Evolutionary conservation across 2,113 vertebrate genomes (phyloP).

Genomic region (Lucifuga dentata): DNA sequence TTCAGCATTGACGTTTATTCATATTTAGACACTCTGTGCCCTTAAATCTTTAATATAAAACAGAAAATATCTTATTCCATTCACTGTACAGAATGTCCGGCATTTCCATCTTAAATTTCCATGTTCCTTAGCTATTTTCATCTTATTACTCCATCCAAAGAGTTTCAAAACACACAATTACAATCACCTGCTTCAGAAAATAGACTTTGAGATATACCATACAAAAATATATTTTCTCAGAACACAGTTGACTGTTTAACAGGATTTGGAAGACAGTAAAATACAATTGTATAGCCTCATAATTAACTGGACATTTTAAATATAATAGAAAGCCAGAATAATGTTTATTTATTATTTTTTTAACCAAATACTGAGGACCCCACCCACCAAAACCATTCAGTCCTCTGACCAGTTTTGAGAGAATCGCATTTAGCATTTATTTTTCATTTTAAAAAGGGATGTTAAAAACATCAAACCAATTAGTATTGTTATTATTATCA

Average conservation of each 20-base stretch:
- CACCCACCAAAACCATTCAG: constrained; percentile 8
- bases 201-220: constrained; percentile 30
- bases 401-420: neutral
- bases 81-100: constrained; percentile 76
- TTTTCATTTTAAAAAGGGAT: neutral
- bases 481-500: neutral
- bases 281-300: too few relatives aligned
- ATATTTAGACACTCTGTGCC: constrained; percentile 45
- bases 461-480: neutral
- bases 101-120: constrained; percentile 72
- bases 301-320: neutral
- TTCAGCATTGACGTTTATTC: too few relatives aligned
- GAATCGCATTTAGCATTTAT: too few relatives aligned
- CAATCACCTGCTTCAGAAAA: constrained; percentile 10
- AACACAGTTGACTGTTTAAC: too few relatives aligned
- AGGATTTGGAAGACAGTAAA: too few relatives aligned
- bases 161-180: constrained; percentile 30
- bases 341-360: too few relatives aligned
- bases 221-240: constrained; percentile 46
- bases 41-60: constrained; percentile 38
- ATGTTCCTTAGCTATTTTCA: constrained; percentile 3
- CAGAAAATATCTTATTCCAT: constrained; percentile 59
- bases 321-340: constrained; percentile 4
- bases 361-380: too few relatives aligned
- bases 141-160: constrained; percentile 52